Evolutionary conservation across 2,113 vertebrate genomes (phyloP).

Genomic region (Panthera uncia): DNA sequence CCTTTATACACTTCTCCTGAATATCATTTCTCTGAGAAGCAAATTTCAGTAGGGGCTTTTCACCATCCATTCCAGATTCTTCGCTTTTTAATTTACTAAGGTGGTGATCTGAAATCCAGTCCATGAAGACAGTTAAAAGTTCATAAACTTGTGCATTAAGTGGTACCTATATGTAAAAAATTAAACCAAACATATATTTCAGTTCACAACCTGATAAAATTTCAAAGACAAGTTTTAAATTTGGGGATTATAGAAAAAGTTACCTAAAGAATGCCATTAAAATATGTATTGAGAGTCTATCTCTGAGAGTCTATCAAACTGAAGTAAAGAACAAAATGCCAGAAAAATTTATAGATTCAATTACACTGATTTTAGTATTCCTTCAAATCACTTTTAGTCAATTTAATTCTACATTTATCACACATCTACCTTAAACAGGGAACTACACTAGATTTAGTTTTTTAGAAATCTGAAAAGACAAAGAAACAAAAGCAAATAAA

Average conservation of each 20-base stretch:
- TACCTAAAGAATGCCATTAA: not conserved
- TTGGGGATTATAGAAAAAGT: not conserved
- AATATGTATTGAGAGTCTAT: not conserved
- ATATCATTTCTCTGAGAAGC: conserved; percentile 68
- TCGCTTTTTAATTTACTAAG: conserved; percentile 80
- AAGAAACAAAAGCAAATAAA: conserved; percentile 24
- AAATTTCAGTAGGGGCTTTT: conserved; percentile 56
- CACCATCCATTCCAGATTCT: conserved; percentile 66
- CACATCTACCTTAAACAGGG: not conserved
- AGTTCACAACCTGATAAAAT: not conserved
- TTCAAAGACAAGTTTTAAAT: conserved; percentile 42
- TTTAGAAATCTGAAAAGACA: not conserved
- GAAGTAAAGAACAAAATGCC: not conserved
- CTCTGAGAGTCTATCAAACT: not conserved
- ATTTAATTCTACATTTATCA: not conserved
- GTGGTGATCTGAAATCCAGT: conserved; percentile 90
- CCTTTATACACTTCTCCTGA: conserved; percentile 91
- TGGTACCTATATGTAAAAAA: conserved; percentile 80
- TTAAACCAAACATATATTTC: conserved; percentile 32
- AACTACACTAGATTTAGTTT: not conserved
- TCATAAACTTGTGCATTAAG: conserved; percentile 82
- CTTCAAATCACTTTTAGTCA: not conserved
- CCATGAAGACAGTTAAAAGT: conserved; percentile 88
- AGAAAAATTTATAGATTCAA: not conserved
- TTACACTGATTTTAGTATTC: not conserved